Percentiles rank a stretch among this genome's conserved stretches.
These are phyloP conservation scores for Apoderus coryli DNA, from an alignment of 2,888 invertebrate species.

Conservation along the genomic window DNA sequence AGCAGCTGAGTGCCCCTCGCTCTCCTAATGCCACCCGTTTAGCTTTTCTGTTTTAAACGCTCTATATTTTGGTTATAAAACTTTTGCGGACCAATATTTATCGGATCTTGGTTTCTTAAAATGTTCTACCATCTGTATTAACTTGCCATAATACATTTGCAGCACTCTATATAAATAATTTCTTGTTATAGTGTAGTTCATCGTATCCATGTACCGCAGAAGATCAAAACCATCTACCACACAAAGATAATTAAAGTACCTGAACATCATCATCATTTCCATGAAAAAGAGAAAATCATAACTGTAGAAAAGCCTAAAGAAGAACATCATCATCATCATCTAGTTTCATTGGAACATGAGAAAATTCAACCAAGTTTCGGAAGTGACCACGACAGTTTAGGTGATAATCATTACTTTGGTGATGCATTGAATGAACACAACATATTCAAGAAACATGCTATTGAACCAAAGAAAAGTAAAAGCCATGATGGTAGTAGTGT, in stretches of 20 bases:
- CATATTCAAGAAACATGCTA: slow-evolving; percentile 5
- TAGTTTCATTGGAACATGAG: slow-evolving; percentile 7
- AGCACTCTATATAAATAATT: too few species aligned
- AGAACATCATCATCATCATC: slow-evolving; percentile 6
- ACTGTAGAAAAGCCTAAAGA: neutral
- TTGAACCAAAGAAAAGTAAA: neutral
- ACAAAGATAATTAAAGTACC: slow-evolving; percentile 31
- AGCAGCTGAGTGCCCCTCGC: too few species aligned
- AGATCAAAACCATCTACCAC: slow-evolving; percentile 28
- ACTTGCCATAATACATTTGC: too few species aligned
- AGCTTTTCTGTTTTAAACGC: too few species aligned
- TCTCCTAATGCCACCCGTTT: too few species aligned
- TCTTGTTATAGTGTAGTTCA: slow-evolving; percentile 25
- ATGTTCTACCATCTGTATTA: too few species aligned
- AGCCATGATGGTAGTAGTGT: too few species aligned
- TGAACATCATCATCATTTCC: slow-evolving; percentile 29
- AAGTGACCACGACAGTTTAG: too few species aligned
- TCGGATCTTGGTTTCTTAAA: too few species aligned
- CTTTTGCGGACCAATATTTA: too few species aligned
- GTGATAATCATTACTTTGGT: neutral
- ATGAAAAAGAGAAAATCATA: slow-evolving; percentile 26
- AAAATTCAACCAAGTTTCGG: too few species aligned
- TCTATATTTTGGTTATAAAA: too few species aligned
- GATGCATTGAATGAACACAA: slow-evolving; percentile 3
- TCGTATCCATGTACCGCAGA: slow-evolving; percentile 29